Evolutionary conservation across 2,888 invertebrate species (phyloP), one percentile per base, ranked within the genome.

Genomic region (Pegoplata infirma): DNA sequence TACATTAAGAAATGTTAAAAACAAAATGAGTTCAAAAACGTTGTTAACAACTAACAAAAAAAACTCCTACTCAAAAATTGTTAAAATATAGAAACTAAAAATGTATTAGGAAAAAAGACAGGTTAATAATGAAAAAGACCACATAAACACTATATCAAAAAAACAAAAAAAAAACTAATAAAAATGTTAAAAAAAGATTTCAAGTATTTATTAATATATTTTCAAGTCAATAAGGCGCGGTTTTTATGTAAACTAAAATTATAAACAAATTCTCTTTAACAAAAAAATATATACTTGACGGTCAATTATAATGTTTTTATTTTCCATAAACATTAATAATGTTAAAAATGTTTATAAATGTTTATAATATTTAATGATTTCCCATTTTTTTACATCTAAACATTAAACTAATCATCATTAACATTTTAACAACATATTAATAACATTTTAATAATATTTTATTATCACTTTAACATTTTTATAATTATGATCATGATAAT

Each of bases 1-100:
- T n/a, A 19, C 3, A 8, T 1, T 19, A 49, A 21, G 2, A 49
- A 49, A 49, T 10, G 10, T 44, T 47, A 49, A 66, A n/a, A 17
- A 67, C 66, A 61, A 72, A 77, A 73, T 73, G 63, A 58, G 73
- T 68, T 68, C 63, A 68, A 49, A 68, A 68, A 77, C 32, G 67
- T 10, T 77, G 77, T 77, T 73, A 68, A 59, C 64, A 73, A 44
- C 14, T n/a, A 46, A 66, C 44, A 44, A 16, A 51, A 46, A 73
- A 49, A 56, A 73, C 73, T 68, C 73, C 68, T 77, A 77, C 77
- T 61, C 72, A 46, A 17, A 51, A 77, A 46, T n/a, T n/a, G n/a
- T n/a, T n/a, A n/a, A n/a, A n/a, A n/a, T n/a, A n/a, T n/a, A n/a
- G n/a, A n/a, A n/a, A n/a, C n/a, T n/a, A n/a, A n/a, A n/a, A n/a